phyloP scores from a whole-genome alignment of 2,113 vertebrate genomes.

The Ophthalmolycus amberensis region DNA sequence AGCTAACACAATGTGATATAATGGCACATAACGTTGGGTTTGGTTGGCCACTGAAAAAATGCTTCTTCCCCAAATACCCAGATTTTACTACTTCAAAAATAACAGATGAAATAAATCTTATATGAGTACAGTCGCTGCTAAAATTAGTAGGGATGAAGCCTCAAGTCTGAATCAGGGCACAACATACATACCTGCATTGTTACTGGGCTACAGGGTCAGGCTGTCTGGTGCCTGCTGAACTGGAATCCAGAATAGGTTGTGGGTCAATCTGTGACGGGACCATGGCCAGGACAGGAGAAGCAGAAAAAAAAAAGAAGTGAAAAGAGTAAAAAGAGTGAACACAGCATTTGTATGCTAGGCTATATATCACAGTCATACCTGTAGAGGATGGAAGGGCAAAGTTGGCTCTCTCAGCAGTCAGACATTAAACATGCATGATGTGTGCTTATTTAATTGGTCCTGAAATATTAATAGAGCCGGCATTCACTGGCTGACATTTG shows the following conservation, averaged over 20 bases:
- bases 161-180: neutral
- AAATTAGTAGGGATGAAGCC: neutral
- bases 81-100: neutral
- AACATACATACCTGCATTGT: neutral
- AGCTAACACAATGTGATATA: constrained; percentile 4
- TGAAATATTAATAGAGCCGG: constrained; percentile 82
- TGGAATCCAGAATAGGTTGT: constrained; percentile 19
- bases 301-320: constrained; percentile 14
- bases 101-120: neutral
- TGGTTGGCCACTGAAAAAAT: neutral
- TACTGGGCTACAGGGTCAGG: constrained; percentile 23
- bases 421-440: constrained; percentile 83
- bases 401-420: constrained; percentile 62
- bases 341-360: constrained; percentile 21
- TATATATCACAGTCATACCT: constrained; percentile 41
- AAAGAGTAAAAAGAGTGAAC: constrained; percentile 1
- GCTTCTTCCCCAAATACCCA: neutral
- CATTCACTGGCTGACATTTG: constrained; percentile 81
- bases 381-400: constrained; percentile 55
- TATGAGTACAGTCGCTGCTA: neutral
- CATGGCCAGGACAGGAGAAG: neutral
- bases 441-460: constrained; percentile 84
- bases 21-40: neutral
- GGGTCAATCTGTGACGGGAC: constrained; percentile 9
- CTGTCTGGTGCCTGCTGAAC: neutral